These are phyloP conservation scores for Diadema setosum DNA, from an alignment of 35 echinoderm and acorn worm species.

Conservation along the genomic window DNA sequence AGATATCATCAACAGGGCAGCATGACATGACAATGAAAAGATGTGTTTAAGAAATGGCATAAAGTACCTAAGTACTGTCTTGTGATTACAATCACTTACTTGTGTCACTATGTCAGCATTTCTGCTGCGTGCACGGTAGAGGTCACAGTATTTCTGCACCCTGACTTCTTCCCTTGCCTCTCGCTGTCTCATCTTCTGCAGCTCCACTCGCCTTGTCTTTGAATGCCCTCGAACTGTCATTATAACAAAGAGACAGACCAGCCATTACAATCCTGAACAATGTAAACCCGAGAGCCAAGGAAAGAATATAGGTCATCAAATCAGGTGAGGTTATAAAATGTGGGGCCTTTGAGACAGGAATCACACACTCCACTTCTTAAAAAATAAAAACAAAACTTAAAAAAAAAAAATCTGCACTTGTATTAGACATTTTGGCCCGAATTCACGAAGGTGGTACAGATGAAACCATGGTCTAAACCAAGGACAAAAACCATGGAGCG, in stretches of 20 bases:
- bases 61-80: neutral
- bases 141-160: conserved; percentile 84
- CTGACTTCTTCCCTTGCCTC: conserved; percentile 39
- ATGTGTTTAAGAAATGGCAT: neutral
- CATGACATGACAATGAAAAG: neutral
- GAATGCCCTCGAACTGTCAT: neutral
- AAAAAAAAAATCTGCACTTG: too few species aligned
- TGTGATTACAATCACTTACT: conserved; percentile 10
- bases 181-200: conserved; percentile 70
- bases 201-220: conserved; percentile 79
- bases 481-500: too few species aligned
- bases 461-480: too few species aligned
- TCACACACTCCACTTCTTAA: too few species aligned
- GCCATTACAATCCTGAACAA: too few species aligned
- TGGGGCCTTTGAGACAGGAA: too few species aligned
- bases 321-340: too few species aligned
- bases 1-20: neutral
- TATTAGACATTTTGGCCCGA: too few species aligned
- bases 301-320: too few species aligned
- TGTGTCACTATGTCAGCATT: conserved; percentile 92
- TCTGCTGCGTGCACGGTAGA: conserved; percentile 69
- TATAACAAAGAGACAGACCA: neutral
- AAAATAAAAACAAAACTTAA: too few species aligned
- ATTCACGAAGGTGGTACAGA: too few species aligned
- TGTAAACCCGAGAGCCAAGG: too few species aligned